Conservation (phyloP, 2,888 invertebrate genomes). For the Pollenia angustigena region DNA sequence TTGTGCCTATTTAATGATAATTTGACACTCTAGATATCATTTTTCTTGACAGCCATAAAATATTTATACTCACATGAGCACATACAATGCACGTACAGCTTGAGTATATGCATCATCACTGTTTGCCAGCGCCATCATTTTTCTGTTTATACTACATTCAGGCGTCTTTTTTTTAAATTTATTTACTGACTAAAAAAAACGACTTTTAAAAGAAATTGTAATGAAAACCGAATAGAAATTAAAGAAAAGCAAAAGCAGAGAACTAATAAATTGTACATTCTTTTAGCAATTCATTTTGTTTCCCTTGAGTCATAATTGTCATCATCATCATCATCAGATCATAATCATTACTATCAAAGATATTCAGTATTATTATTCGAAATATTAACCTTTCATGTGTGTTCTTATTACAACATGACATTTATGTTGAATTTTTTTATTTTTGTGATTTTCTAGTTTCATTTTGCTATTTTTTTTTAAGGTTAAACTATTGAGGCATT, state of each 20-base stretch:
- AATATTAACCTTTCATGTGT: constrained; percentile 71
- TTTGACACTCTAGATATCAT: constrained; percentile 69
- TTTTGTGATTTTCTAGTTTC: constrained; percentile 31
- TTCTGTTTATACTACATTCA: constrained; percentile 1
- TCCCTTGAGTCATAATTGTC: constrained; percentile 56
- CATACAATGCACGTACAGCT: constrained; percentile 2
- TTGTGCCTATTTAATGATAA: constrained; percentile 71
- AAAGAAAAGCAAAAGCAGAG: not conserved
- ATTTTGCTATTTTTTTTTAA: constrained; percentile 54
- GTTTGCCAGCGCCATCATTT: not conserved
- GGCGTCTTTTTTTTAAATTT: not conserved
- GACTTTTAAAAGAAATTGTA: constrained; percentile 26
- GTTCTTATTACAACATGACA: constrained; percentile 71
- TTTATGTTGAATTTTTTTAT: constrained; percentile 34
- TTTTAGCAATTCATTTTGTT: constrained; percentile 56
- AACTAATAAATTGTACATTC: constrained; percentile 55
- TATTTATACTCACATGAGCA: constrained; percentile 17
- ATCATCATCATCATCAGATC: constrained; percentile 49
- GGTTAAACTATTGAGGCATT: constrained; percentile 71
- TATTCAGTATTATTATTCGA: not conserved
- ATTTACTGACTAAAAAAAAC: constrained; percentile 28
- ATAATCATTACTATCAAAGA: constrained; percentile 42
- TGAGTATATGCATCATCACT: constrained; percentile 1
- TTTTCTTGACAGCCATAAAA: constrained; percentile 66
- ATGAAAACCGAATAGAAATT: constrained; percentile 48